These are phyloP conservation scores for Phymastichus coffea DNA, from an alignment of 1,140 invertebrate species.

Conservation along the genomic window DNA sequence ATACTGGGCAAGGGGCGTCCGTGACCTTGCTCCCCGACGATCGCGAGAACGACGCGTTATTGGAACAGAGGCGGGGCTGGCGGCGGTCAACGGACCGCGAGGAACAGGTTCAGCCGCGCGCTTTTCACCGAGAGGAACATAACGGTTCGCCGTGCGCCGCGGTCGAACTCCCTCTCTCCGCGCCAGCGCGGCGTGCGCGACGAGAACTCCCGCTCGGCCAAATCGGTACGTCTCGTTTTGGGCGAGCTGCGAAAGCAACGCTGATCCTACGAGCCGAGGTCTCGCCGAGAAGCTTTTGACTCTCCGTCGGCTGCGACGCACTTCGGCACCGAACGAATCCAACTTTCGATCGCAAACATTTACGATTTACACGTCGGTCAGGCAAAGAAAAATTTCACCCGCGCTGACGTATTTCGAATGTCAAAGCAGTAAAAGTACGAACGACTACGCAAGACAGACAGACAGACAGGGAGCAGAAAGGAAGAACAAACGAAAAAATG, in stretches of 20 bases:
- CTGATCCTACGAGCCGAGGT: no score
- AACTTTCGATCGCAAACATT: no score
- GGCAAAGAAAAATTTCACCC: neutral
- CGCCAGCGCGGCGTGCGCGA: no score
- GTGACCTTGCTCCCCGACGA: constrained; percentile 3
- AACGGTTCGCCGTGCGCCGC: constrained; percentile 7
- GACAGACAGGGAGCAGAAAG: no score
- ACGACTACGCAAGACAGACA: neutral
- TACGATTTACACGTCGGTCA: neutral
- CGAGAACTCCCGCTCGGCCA: no score
- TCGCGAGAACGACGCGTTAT: neutral
- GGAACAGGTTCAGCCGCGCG: constrained; percentile 14
- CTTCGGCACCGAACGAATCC: neutral
- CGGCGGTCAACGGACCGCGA: constrained; percentile 13
- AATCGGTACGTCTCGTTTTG: no score
- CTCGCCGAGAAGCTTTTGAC: no score
- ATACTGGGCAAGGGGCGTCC: no score
- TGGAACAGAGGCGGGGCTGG: neutral
- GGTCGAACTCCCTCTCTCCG: neutral
- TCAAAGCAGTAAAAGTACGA: constrained; percentile 7
- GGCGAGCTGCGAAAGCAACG: no score
- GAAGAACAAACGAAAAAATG: no score
- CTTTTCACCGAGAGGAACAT: neutral
- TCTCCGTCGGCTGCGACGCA: no score
- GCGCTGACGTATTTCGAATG: neutral